Evolutionary conservation across 2,113 vertebrate genomes (phyloP).

Genomic region (Aspiorhynchus laticeps): DNA sequence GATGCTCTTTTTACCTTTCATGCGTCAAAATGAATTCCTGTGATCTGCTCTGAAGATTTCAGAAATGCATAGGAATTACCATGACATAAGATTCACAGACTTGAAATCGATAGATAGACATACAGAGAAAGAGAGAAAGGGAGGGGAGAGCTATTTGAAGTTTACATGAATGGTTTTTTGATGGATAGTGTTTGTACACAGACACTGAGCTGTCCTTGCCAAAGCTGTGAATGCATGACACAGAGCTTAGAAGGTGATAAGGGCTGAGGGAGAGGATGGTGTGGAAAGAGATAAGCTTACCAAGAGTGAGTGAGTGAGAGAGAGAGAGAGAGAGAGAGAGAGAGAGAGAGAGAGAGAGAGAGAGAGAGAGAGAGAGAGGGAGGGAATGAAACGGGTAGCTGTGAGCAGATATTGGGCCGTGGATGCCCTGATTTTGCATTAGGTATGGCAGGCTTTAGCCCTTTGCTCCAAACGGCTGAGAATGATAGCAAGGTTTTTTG

Average conservation of each 20-base stretch:
- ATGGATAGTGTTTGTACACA: constrained; percentile 44
- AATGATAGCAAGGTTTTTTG: constrained; percentile 24
- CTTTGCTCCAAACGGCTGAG: constrained; percentile 17
- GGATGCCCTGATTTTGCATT: constrained; percentile 31
- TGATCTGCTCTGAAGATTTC: background rate
- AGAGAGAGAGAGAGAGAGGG: constrained; percentile 1
- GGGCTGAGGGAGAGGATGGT: constrained; percentile 7
- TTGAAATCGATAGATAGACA: constrained; percentile 6
- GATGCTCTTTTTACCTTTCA: background rate
- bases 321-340: background rate
- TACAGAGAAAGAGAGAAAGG: constrained; percentile 2
- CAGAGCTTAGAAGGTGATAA: constrained; percentile 46
- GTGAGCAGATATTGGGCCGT: constrained; percentile 4
- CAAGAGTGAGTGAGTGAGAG: constrained; percentile 5
- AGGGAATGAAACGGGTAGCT: constrained; percentile 27
- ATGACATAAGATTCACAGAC: constrained; percentile 12
- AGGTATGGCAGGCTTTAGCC: constrained; percentile 26
- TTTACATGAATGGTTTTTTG: constrained; percentile 22
- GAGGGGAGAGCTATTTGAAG: constrained; percentile 16
- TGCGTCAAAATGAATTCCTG: background rate
- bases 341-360: constrained; percentile 4
- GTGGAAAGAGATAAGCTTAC: constrained; percentile 3
- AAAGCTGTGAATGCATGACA: constrained; percentile 47
- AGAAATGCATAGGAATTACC: constrained; percentile 21
- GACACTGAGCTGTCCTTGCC: constrained; percentile 40